These are phyloP conservation scores for Falco cherrug DNA, from an alignment of 2,797 vertebrate genomes.

Conservation along the genomic window DNA sequence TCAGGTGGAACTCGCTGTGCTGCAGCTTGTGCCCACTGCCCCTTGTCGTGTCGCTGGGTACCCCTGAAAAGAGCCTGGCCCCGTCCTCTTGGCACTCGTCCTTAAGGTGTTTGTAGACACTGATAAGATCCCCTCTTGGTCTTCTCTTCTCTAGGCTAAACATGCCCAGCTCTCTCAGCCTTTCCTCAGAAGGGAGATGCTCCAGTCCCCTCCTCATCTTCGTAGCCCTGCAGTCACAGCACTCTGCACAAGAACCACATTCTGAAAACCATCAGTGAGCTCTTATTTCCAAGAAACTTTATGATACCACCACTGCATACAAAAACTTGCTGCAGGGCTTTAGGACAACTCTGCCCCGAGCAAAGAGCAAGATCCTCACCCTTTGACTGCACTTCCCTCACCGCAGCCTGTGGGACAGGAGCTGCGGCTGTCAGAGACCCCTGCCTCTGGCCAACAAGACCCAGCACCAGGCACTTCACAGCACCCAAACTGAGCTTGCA, in stretches of 20 bases:
- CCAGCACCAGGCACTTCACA: neutral
- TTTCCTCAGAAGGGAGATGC: too few species aligned
- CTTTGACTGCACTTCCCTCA: neutral
- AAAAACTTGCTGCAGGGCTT: neutral
- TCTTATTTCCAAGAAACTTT: neutral
- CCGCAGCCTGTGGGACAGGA: neutral
- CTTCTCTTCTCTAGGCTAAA: too few species aligned
- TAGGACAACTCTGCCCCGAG: neutral
- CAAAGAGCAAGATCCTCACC: neutral
- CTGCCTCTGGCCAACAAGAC: accelerated
- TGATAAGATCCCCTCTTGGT: too few species aligned
- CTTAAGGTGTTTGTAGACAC: too few species aligned
- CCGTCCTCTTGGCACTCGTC: too few species aligned
- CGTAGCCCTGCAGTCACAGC: too few species aligned
- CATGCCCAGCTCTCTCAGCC: too few species aligned
- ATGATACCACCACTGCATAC: accelerated
- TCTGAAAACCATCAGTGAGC: neutral
- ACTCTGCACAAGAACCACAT: neutral
- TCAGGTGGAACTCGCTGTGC: too few species aligned
- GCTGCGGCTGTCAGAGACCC: neutral
- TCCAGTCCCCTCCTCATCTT: too few species aligned
- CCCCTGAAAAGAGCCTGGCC: too few species aligned
- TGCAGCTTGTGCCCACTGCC: too few species aligned
- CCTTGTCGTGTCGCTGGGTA: too few species aligned
- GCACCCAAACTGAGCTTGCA: neutral